These are phyloP conservation scores for Crematogaster levior DNA, from an alignment of 2,888 invertebrate species.

Conservation along the genomic window DNA sequence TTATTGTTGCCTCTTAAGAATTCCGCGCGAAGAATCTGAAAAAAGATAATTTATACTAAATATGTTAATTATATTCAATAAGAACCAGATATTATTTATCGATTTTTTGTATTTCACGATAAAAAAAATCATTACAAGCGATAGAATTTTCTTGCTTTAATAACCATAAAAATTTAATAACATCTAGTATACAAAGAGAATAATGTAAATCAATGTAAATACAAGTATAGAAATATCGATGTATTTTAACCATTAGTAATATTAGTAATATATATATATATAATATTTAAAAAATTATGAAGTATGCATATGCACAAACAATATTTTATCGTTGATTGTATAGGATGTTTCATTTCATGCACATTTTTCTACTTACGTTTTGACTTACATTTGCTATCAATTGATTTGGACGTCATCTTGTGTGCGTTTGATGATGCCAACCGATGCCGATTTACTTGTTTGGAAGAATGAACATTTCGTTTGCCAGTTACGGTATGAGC, in stretches of 20 bases:
- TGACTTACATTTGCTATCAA: background rate
- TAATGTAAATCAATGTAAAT: background rate
- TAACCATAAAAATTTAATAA: background rate
- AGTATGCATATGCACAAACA: background rate
- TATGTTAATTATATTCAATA: too few species aligned
- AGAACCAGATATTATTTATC: background rate
- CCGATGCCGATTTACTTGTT: background rate
- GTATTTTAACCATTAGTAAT: background rate
- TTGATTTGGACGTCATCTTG: background rate
- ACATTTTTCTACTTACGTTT: background rate
- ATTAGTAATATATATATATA: too few species aligned
- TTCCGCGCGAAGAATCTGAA: background rate
- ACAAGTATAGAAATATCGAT: background rate
- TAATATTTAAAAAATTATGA: background rate
- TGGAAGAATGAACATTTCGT: conserved; percentile 5
- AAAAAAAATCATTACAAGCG: background rate
- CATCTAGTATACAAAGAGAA: background rate
- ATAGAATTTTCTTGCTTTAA: background rate
- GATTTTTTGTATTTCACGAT: background rate
- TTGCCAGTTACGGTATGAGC: background rate
- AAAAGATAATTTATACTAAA: background rate
- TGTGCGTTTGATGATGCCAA: background rate
- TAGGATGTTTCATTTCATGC: background rate
- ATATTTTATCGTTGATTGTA: background rate
- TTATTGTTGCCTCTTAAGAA: background rate